A percentile compares a stretch with the other conserved stretches of the same genome.
phyloP scores from a whole-genome alignment of 2,888 invertebrate species.

The Barypeithes pellucidus region DNA sequence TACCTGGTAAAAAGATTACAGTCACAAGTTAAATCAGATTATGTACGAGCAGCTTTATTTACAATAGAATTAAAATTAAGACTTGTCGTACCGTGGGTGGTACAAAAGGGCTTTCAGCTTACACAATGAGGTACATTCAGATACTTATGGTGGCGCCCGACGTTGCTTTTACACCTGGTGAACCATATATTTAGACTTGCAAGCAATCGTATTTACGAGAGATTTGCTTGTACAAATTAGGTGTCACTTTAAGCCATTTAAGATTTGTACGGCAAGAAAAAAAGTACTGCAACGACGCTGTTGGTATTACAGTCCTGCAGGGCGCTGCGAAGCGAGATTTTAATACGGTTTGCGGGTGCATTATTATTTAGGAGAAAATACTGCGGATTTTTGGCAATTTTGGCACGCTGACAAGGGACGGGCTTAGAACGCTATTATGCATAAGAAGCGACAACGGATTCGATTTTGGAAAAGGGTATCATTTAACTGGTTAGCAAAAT shows the following conservation, averaged over 20 bases:
- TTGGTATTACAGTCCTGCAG: slow-evolving; percentile 28
- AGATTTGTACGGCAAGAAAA: too few relatives aligned
- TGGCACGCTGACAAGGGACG: slow-evolving; percentile 27
- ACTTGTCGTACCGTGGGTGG: slow-evolving; percentile 31
- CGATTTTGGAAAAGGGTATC: too few relatives aligned
- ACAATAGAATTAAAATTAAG: slow-evolving; percentile 7
- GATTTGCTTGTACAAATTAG: too few relatives aligned
- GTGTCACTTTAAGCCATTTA: too few relatives aligned
- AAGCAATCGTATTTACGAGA: too few relatives aligned
- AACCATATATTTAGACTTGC: too few relatives aligned
- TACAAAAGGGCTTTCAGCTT: not conserved
- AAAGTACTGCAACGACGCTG: not conserved
- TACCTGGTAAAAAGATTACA: too few relatives aligned
- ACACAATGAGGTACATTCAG: slow-evolving; percentile 16
- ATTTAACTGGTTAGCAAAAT: too few relatives aligned
- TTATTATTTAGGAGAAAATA: slow-evolving; percentile 41
- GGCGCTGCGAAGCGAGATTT: slow-evolving; percentile 42
- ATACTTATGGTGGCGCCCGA: slow-evolving; percentile 22
- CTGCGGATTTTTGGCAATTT: slow-evolving; percentile 46
- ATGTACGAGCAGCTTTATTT: slow-evolving; percentile 5
- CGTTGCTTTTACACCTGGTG: slow-evolving; percentile 35
- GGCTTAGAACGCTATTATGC: not conserved
- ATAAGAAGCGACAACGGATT: too few relatives aligned
- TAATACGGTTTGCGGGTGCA: slow-evolving; percentile 28
- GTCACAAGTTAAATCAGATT: not conserved